Base-by-base conservation (phyloP, 2,888 invertebrate genomes). In the Periphyllus acericola region DNA sequence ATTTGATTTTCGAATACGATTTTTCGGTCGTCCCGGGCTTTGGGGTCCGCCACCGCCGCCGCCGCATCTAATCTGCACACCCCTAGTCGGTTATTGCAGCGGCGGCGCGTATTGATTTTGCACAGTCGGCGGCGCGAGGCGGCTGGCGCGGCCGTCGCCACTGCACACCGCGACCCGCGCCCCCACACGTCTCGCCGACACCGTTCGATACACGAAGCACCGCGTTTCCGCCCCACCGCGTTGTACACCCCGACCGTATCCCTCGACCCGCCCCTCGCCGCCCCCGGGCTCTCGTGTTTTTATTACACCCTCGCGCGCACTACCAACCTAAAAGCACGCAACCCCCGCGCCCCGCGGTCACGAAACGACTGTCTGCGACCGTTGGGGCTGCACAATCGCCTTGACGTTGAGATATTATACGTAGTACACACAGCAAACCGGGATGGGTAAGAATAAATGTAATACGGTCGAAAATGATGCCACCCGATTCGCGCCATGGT, bases 261-360 rank as follows among this genome's bases (percentile, higher is more conserved):
- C 40, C 9, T 46, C 6, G n/a, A n/a, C n/a, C n/a, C n/a, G n/a
- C 8, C 55, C 11, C 21, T 8, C 19, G 83, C 29, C 46, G 34
- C 78, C 46, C 29, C 19, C 32, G 71, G 71, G n/a, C 25, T 68
- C 40, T 68, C 46, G 52, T 34, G 72, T 75, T 83, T 75, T 66
- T 75, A 83, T 75, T 40, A 66, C 40, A 25, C 40, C 55, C 32
- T 40, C 25, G 46, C 87, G 40, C 81, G 66, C 66, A 34, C 46
- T 87, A 60, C 87, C 87, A 87, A 87, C 87, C 66, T 81, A 87
- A 87, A 87, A 76, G 84, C 76, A 68, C 84, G 84, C 76, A n/a
- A 83, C 75, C 75, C 32, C 55, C 60, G 6, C 29, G 21, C 32
- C 68, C 32, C 14, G 3, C 71, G 29, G 1, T 3, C 9, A 32